A percentile compares a stretch with the other conserved stretches of the same genome.
phyloP scores from a whole-genome alignment of 2,888 invertebrate species.

The Chorisops tibialis region DNA sequence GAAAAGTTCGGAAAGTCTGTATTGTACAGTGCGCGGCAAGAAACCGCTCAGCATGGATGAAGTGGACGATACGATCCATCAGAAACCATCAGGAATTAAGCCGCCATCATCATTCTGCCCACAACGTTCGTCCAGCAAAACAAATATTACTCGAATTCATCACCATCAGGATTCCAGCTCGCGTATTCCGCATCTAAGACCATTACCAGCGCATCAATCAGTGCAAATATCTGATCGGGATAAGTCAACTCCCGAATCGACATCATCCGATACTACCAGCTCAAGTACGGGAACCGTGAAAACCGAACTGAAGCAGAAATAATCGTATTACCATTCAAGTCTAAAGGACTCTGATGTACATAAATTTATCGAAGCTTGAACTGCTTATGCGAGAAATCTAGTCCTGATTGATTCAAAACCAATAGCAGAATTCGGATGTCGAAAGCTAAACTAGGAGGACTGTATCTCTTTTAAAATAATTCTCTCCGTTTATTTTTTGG shows the following conservation, averaged over 20 bases:
- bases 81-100: constrained; percentile 31
- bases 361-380: background rate
- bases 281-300: constrained; percentile 50
- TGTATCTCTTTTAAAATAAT: too few species aligned
- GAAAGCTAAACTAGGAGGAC: too few species aligned
- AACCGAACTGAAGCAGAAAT: constrained; percentile 46
- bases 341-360: background rate
- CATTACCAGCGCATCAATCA: constrained; percentile 4
- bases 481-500: too few species aligned
- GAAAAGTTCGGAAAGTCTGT: constrained; percentile 40
- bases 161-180: constrained; percentile 20
- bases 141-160: constrained; percentile 31
- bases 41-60: constrained; percentile 25
- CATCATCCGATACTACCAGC: constrained; percentile 37
- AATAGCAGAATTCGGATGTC: too few species aligned
- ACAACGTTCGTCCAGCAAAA: constrained; percentile 8
- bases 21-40: constrained; percentile 35
- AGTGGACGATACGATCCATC: constrained; percentile 23
- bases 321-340: background rate
- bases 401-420: too few species aligned
- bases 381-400: too few species aligned
- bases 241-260: constrained; percentile 35
- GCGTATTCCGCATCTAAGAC: constrained; percentile 23
- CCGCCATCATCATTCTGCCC: constrained; percentile 26
- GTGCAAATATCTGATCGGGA: constrained; percentile 33